Conservation (phyloP, 2,888 invertebrate species). For the Ceriagrion tenellum region DNA sequence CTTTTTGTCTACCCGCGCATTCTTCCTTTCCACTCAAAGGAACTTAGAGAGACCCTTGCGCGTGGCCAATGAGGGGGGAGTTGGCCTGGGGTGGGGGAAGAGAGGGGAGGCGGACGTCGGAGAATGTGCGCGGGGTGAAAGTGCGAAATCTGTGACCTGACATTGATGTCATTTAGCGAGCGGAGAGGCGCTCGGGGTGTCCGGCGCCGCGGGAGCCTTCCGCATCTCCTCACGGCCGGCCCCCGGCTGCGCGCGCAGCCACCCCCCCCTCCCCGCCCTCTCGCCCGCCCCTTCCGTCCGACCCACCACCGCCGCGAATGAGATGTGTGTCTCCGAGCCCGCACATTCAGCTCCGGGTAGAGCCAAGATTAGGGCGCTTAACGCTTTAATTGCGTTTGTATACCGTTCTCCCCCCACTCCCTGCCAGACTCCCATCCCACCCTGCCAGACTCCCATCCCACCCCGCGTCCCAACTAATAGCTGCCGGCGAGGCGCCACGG, state of each 20-base stretch:
- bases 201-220: neutral
- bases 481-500: neutral
- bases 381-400: conserved; percentile 18
- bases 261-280: neutral
- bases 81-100: neutral
- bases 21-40: too few relatives aligned
- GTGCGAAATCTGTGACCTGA: neutral
- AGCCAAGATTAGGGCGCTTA: conserved; percentile 10
- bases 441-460: neutral
- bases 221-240: neutral
- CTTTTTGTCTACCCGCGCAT: too few relatives aligned
- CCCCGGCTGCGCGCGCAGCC: neutral
- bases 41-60: too few relatives aligned
- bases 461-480: neutral
- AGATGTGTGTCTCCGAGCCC: neutral
- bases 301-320: neutral
- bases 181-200: neutral
- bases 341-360: neutral
- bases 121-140: neutral
- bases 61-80: too few relatives aligned
- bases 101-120: neutral
- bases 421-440: neutral
- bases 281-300: neutral
- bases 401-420: neutral
- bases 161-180: neutral